Evolutionary conservation across 2,797 vertebrate genomes (phyloP).

Genomic region (Miichthys miiuy): DNA sequence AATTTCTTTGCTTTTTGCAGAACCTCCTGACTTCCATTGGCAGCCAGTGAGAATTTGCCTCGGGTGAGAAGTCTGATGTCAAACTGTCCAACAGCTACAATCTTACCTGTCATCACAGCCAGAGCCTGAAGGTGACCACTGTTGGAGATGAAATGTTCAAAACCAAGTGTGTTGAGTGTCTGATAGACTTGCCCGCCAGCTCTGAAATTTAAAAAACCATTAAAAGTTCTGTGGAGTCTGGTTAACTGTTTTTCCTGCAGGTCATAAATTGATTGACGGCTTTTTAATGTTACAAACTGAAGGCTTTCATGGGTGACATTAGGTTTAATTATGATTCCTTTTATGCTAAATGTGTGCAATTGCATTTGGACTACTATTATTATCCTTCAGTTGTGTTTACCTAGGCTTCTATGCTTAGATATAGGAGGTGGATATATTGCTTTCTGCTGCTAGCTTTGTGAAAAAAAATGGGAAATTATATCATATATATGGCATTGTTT

Average conservation of each 20-base stretch:
- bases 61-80: constrained; percentile 43
- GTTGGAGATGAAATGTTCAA: constrained; percentile 46
- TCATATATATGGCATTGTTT: background rate
- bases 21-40: constrained; percentile 1
- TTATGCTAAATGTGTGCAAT: constrained; percentile 8
- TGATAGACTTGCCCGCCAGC: constrained; percentile 50
- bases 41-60: constrained; percentile 31
- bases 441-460: background rate
- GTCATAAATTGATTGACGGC: constrained; percentile 38
- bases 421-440: background rate
- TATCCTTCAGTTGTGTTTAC: background rate
- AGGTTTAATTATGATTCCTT: constrained; percentile 28
- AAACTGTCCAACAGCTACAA: constrained; percentile 51
- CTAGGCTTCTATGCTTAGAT: background rate
- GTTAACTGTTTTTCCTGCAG: constrained; percentile 23
- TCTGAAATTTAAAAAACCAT: constrained; percentile 35
- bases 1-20: constrained; percentile 1
- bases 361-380: background rate
- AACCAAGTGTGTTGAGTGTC: constrained; percentile 33
- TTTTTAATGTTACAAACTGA: constrained; percentile 35
- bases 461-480: background rate
- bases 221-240: constrained; percentile 37
- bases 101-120: constrained; percentile 51
- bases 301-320: constrained; percentile 20
- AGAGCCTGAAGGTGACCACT: constrained; percentile 57